A percentile compares a stretch with the other conserved stretches of the same genome.
Conservation (phyloP, 2,113 vertebrate genomes). For the Tragelaphus imberbis region DNA sequence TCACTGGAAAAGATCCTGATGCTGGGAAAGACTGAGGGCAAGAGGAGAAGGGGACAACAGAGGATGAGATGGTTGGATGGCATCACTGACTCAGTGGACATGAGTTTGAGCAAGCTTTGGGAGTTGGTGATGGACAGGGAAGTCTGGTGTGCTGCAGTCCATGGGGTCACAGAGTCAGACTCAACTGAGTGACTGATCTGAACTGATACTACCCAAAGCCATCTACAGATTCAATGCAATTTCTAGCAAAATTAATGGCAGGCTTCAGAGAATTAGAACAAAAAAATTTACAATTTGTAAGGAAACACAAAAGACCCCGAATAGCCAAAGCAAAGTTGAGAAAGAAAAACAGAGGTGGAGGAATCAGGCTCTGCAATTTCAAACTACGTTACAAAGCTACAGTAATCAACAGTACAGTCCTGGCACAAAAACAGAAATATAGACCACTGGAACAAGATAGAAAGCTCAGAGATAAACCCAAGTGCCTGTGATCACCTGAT, state of each 20-base stretch:
- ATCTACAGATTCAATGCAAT: not conserved
- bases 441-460: not conserved
- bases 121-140: not conserved
- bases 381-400: not conserved
- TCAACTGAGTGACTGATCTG: not conserved
- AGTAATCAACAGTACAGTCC: not conserved
- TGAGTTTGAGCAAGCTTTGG: not conserved
- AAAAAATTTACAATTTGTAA: not conserved
- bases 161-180: rapidly evolving
- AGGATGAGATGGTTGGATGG: not conserved
- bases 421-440: not conserved
- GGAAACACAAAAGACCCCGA: not conserved
- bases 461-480: not conserved
- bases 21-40: not conserved
- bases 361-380: not conserved
- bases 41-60: not conserved
- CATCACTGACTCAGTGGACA: not conserved
- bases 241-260: not conserved
- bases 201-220: not conserved
- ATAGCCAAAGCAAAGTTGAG: not conserved
- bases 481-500: not conserved
- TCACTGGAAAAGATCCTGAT: not conserved
- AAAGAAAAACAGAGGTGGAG: not conserved
- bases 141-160: not conserved
- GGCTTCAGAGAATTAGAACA: not conserved